Evolutionary conservation across 2,888 invertebrate genomes (phyloP).

Genomic region (Aelia acuminata): DNA sequence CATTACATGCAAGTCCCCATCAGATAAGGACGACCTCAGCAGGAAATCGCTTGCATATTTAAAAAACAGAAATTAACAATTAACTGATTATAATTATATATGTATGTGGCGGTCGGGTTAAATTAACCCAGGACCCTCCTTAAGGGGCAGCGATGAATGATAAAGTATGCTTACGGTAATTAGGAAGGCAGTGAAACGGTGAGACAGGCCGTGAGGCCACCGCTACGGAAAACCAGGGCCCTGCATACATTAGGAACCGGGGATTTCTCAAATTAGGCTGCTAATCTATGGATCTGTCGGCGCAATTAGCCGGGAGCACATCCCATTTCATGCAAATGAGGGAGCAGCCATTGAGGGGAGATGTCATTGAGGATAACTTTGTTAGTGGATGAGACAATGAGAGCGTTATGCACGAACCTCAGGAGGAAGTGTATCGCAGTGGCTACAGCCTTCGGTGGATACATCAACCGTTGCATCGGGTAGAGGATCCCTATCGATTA

Average conservation of each 20-base stretch:
- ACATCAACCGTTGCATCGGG: background rate
- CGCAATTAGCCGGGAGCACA: conserved; percentile 60
- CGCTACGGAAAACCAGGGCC: conserved; percentile 55
- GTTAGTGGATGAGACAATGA: conserved; percentile 60
- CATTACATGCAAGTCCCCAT: background rate
- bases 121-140: background rate
- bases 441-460: background rate
- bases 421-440: background rate
- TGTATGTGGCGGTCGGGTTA: background rate
- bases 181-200: conserved; percentile 34
- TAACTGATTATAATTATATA: conserved; percentile 21
- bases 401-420: background rate
- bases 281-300: conserved; percentile 64
- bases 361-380: conserved; percentile 64
- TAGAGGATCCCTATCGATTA: background rate
- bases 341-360: conserved; percentile 40
- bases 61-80: conserved; percentile 6
- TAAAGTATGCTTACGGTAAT: conserved; percentile 13
- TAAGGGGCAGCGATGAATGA: conserved; percentile 39
- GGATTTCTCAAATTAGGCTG: conserved; percentile 63
- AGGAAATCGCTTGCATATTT: conserved; percentile 26
- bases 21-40: background rate
- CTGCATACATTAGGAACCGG: conserved; percentile 62
- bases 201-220: conserved; percentile 35
- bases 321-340: conserved; percentile 64